phyloP scores from a whole-genome alignment of 1,140 invertebrate genomes.

The Cherax quadricarinatus region DNA sequence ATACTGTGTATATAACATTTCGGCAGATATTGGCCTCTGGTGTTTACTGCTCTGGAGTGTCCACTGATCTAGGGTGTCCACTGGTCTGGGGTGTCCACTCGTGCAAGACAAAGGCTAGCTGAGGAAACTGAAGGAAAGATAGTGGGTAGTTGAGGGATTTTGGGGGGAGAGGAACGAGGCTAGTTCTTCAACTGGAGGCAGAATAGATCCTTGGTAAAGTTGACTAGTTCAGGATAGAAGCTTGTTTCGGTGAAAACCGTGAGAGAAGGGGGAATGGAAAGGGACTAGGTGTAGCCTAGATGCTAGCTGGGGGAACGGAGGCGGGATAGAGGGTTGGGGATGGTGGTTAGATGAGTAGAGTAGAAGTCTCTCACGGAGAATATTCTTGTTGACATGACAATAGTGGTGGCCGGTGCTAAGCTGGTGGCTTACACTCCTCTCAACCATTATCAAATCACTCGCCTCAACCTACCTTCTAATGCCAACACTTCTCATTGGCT shows the following conservation, averaged over 20 bases:
- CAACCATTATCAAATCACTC: slow-evolving; percentile 36
- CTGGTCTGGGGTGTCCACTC: no score
- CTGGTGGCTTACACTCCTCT: not conserved
- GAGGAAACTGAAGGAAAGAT: no score
- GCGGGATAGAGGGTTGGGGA: not conserved
- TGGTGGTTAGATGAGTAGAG: not conserved
- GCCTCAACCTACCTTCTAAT: slow-evolving; percentile 20
- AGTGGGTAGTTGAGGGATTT: no score
- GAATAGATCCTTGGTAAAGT: no score
- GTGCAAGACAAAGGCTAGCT: no score
- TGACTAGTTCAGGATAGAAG: not conserved
- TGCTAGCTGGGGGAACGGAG: not conserved
- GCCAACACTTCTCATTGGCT: not conserved
- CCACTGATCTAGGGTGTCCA: no score
- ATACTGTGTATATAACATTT: no score
- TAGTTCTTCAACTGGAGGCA: no score
- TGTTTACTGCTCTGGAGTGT: not conserved
- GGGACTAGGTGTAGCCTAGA: not conserved
- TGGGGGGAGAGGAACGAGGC: no score
- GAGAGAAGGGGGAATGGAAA: not conserved
- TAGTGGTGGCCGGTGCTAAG: slow-evolving; percentile 11
- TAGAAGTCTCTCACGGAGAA: not conserved
- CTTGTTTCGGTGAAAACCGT: not conserved
- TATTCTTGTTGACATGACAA: slow-evolving; percentile 21
- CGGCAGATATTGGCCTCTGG: not conserved